Conservation (phyloP, 1,140 invertebrate genomes). For the Macrobrachium nipponense region DNA sequence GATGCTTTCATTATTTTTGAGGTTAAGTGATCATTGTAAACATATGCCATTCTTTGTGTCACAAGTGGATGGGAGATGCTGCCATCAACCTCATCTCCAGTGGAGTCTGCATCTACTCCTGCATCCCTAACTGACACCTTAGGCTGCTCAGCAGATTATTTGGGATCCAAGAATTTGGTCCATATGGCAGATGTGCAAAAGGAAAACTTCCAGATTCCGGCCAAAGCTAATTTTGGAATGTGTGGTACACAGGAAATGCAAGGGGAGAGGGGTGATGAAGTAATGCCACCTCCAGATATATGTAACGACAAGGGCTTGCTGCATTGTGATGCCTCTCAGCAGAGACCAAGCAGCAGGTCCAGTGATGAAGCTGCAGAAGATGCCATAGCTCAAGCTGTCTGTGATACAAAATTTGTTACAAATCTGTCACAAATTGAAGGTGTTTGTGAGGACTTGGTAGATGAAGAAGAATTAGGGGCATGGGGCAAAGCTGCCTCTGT, state of each 20-base stretch:
- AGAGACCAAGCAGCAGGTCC: conserved; percentile 1
- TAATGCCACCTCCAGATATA: conserved; percentile 42
- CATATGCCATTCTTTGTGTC: background rate
- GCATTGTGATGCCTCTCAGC: background rate
- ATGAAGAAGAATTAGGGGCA: conserved; percentile 21
- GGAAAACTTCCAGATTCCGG: background rate
- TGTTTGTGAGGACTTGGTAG: conserved; percentile 6
- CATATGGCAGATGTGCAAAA: conserved; percentile 13
- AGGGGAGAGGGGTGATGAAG: conserved; percentile 25
- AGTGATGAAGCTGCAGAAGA: conserved; percentile 28
- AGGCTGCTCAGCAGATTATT: conserved; percentile 21
- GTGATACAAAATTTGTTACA: conserved; percentile 42
- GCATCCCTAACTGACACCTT: conserved; percentile 9
- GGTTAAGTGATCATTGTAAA: no score
- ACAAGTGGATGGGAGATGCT: conserved; percentile 36
- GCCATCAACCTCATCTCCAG: conserved; percentile 51
- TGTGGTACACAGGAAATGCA: conserved; percentile 15
- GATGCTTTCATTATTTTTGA: no score
- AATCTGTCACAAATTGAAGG: conserved; percentile 31
- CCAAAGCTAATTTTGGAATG: conserved; percentile 21
- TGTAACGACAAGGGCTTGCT: conserved; percentile 19
- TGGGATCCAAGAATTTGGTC: conserved; percentile 11
- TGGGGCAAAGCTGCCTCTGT: conserved; percentile 17
- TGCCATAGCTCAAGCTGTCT: conserved; percentile 41
- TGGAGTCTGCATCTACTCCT: conserved; percentile 43